Evolutionary conservation across 2,888 invertebrate species (phyloP), one percentile per base, ranked within the genome.

Genomic region (Ectobius pallidus): DNA sequence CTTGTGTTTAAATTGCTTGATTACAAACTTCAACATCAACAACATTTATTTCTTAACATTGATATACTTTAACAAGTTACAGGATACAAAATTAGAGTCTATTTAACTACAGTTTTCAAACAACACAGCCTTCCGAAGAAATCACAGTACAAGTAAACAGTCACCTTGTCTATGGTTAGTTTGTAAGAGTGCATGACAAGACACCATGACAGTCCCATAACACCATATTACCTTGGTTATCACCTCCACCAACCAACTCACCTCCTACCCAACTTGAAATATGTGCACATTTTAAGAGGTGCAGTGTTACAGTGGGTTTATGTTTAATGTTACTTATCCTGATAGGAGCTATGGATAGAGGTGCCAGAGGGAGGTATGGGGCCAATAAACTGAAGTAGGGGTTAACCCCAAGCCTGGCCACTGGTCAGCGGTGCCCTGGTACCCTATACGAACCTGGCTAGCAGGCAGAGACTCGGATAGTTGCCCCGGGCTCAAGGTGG

Each of bases 381-480:
- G 61, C 32, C 32, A 32, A 61, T 61, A 61, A 61, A 61, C 61
- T 32, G 61, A 61, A 61, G 61, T n/a, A 32, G 61, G 61, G 39
- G 16, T 25, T 16, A 63, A 16, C 63, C 42, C 63, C 42, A 34
- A 22, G 39, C 42, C 63, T 63, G 63, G 63, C 61, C 61, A 61
- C 61, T 61, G 61, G 61, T 32, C 30, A 61, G 61, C 61, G 20
- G 30, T 46, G 32, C 61, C 61, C 61, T 32, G 61, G 61, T 32
- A 61, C 32, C 63, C 63, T 63, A 30, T 69, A 82, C 84, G 80
- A 89, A 92, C 93, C 92, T 92, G 92, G 86, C 92, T 92, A 82
- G 90, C 87, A 80, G 92, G 92, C 84, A 92, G 90, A 81, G 91
- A 91, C 87, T 92, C 92, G 79, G 91, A 90, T 80, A 89, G 86